Percentiles rank a stretch among this genome's conserved stretches.
Conservation (phyloP, 2,113 vertebrate genomes). For the Gracilinanus agilis region DNA sequence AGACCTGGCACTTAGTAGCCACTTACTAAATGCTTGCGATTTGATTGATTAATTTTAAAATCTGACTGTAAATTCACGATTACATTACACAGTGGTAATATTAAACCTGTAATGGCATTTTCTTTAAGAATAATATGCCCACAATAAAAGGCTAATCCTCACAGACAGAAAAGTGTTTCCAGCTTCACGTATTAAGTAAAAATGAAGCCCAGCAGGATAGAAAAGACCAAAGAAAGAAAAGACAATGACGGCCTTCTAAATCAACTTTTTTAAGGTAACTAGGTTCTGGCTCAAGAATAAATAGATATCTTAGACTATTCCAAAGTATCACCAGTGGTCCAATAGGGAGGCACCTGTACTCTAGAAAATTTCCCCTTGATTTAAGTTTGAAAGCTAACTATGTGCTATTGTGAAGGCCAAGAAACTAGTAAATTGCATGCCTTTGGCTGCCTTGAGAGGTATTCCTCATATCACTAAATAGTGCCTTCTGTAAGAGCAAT, state of each 20-base stretch:
- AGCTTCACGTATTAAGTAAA: not conserved
- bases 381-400: slow-evolving; percentile 39
- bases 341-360: slow-evolving; percentile 16
- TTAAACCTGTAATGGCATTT: not conserved
- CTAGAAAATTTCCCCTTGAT: slow-evolving; percentile 34
- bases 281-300: not conserved
- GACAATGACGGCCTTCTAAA: not conserved
- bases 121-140: not conserved
- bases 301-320: not conserved
- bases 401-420: slow-evolving; percentile 24
- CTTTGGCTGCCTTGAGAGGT: not conserved
- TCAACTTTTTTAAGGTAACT: not conserved
- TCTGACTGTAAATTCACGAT: not conserved
- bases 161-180: not conserved
- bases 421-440: not conserved
- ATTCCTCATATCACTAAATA: slow-evolving; percentile 1
- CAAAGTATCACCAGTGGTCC: not conserved
- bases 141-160: not conserved
- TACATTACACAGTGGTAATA: not conserved
- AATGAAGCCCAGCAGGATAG: not conserved
- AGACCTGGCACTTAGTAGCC: not conserved
- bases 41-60: not conserved
- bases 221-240: not conserved
- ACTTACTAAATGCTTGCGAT: not conserved
- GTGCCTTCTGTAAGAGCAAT: slow-evolving; percentile 45